phyloP scores from a whole-genome alignment of 2,888 invertebrate species.

The Drosophila fulvimacula region DNA sequence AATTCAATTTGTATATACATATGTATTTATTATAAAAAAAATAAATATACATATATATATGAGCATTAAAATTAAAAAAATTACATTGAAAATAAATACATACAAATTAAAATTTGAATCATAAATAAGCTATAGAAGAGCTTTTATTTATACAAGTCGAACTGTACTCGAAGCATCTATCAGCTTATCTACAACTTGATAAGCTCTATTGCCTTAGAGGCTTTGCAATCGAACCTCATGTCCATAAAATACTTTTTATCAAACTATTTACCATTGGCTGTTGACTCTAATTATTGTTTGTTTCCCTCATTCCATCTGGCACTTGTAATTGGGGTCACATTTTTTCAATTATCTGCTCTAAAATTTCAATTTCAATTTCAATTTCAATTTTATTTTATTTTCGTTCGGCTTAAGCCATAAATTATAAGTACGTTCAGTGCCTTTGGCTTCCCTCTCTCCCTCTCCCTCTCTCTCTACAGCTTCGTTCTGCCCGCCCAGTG shows the following conservation, averaged over 20 bases:
- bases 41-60: no score
- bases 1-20: not conserved
- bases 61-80: no score
- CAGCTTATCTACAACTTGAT: constrained; percentile 11
- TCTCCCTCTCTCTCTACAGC: not conserved
- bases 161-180: not conserved
- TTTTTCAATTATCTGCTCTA: constrained; percentile 18
- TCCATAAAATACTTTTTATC: constrained; percentile 11
- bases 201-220: not conserved
- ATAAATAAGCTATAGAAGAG: not conserved
- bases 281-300: constrained; percentile 10
- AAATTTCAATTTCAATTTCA: constrained; percentile 15
- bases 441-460: not conserved
- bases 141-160: not conserved
- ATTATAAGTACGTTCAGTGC: not conserved
- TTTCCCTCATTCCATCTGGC: not conserved
- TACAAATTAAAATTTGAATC: not conserved
- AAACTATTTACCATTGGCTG: not conserved
- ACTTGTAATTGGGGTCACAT: constrained; percentile 27
- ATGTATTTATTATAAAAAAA: not conserved
- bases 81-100: not conserved
- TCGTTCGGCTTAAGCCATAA: constrained; percentile 1
- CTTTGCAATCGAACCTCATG: constrained; percentile 4
- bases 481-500: constrained; percentile 1
- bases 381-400: no score